These are phyloP conservation scores for Cathartes aura DNA, from an alignment of 2,113 vertebrate genomes.

Conservation along the genomic window DNA sequence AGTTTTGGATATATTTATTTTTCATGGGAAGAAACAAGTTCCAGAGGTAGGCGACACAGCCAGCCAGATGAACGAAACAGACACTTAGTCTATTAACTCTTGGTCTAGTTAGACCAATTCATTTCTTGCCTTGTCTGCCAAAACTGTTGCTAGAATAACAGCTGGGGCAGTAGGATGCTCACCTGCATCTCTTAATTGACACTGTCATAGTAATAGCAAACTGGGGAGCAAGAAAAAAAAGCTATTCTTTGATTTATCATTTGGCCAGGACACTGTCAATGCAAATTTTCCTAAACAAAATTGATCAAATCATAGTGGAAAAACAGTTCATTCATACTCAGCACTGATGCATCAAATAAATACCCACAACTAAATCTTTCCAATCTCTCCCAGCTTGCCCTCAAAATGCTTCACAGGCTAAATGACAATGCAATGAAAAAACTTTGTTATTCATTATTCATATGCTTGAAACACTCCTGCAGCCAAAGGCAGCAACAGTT, in stretches of 20 bases:
- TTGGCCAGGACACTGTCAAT: background rate
- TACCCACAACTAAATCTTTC: background rate
- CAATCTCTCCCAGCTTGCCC: background rate
- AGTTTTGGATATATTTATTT: background rate
- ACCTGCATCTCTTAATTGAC: background rate
- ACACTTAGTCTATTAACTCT: background rate
- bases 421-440: background rate
- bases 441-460: background rate
- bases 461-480: background rate
- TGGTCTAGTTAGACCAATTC: background rate
- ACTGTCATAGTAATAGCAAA: background rate
- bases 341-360: background rate
- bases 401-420: background rate
- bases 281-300: background rate
- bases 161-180: background rate
- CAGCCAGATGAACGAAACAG: background rate
- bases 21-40: background rate
- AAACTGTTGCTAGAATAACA: background rate
- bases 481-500: conserved; percentile 5
- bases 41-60: background rate
- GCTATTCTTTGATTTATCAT: background rate
- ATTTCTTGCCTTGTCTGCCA: background rate
- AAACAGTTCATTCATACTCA: background rate
- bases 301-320: background rate
- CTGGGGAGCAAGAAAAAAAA: background rate